Evolutionary conservation across 2,113 vertebrate species (phyloP).

Genomic region (Rissa tridactyla): DNA sequence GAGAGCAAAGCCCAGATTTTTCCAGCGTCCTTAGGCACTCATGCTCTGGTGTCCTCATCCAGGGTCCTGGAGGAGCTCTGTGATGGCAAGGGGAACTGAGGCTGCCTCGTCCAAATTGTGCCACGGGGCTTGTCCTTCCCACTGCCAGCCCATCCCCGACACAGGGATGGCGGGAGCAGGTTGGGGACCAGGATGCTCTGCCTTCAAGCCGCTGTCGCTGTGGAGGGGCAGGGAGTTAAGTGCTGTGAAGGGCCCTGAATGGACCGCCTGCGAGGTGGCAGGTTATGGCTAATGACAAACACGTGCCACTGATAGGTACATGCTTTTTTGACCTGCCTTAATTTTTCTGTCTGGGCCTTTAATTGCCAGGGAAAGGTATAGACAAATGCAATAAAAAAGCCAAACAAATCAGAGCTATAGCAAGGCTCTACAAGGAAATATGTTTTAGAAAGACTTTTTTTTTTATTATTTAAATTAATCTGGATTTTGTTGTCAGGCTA

Average conservation of each 20-base stretch:
- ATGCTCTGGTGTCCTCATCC: neutral
- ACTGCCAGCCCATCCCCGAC: rapidly evolving
- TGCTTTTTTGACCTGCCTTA: conserved; percentile 12
- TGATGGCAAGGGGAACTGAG: neutral
- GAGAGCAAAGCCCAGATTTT: neutral
- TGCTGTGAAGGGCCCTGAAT: neutral
- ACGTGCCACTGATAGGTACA: neutral
- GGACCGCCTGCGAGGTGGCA: neutral
- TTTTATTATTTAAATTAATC: conserved; percentile 62
- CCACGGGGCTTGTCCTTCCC: neutral
- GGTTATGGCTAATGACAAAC: neutral
- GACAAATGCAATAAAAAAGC: conserved; percentile 14
- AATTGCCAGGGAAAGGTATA: conserved; percentile 14
- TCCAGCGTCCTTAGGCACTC: neutral
- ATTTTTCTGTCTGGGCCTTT: conserved; percentile 26
- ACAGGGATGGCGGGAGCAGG: neutral
- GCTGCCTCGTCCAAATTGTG: rapidly evolving
- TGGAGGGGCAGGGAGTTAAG: neutral
- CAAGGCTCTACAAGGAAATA: conserved; percentile 46
- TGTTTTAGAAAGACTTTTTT: conserved; percentile 10
- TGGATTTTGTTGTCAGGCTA: conserved; percentile 68
- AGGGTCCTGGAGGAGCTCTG: neutral
- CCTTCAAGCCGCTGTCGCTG: neutral
- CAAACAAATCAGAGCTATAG: neutral
- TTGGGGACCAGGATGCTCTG: neutral